Evolutionary conservation across 2,113 vertebrate species (phyloP).

Genomic region (Apeltes quadracus): DNA sequence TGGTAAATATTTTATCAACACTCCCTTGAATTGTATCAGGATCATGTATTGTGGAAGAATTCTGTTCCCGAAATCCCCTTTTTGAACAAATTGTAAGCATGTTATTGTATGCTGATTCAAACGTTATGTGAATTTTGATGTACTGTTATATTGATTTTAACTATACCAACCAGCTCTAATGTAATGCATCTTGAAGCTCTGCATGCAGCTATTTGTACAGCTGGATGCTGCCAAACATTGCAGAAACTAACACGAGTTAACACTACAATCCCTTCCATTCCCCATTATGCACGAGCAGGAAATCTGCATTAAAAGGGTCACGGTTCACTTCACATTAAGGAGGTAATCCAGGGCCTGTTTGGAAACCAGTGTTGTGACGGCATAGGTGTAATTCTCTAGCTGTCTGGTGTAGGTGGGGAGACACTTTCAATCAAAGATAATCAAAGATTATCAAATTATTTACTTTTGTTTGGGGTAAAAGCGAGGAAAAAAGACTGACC

Average conservation of each 20-base stretch:
- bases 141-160: not conserved
- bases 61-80: not conserved
- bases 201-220: not conserved
- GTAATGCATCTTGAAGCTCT: not conserved
- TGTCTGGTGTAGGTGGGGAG: slow-evolving; percentile 1
- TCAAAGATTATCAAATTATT: too few species aligned
- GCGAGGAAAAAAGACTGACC: too few species aligned
- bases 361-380: slow-evolving; percentile 11
- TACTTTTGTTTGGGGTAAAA: too few species aligned
- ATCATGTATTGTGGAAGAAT: not conserved
- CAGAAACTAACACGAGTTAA: not conserved
- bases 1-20: not conserved
- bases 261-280: not conserved
- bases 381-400: slow-evolving; percentile 15
- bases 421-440: slow-evolving; percentile 13
- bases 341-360: not conserved
- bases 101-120: not conserved
- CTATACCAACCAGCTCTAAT: not conserved
- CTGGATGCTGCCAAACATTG: not conserved
- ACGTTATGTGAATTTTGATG: not conserved
- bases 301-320: not conserved
- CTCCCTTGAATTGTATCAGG: not conserved
- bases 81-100: not conserved
- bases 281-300: not conserved
- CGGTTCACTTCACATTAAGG: not conserved